These are phyloP conservation scores for Bemisia tabaci DNA, from an alignment of 1,140 invertebrate genomes.

Conservation along the genomic window DNA sequence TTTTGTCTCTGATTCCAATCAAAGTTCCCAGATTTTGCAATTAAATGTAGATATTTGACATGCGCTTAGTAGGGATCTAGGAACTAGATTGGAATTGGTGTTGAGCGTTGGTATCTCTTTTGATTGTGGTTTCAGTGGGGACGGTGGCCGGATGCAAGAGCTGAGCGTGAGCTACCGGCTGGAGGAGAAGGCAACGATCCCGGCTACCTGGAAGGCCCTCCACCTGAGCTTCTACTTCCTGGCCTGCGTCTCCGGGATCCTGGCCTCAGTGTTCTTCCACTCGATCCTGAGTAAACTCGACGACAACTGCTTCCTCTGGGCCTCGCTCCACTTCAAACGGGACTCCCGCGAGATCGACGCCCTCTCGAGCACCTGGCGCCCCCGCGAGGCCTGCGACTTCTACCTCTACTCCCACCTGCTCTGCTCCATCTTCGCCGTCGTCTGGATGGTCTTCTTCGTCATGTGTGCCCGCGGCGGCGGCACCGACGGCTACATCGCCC, in stretches of 20 bases:
- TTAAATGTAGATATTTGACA: too few relatives aligned
- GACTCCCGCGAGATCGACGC: not conserved
- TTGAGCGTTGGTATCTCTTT: too few relatives aligned
- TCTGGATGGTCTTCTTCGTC: not conserved
- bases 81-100: too few relatives aligned
- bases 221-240: not conserved
- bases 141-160: too few relatives aligned
- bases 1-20: too few relatives aligned
- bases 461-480: not conserved
- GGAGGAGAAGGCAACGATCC: slow-evolving; percentile 6
- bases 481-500: not conserved
- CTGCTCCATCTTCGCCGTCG: not conserved
- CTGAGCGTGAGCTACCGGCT: slow-evolving; percentile 10
- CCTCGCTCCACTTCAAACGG: not conserved
- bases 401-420: not conserved
- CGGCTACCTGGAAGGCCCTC: not conserved
- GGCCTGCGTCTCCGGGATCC: not conserved
- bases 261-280: not conserved
- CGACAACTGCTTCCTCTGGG: not conserved
- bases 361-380: not conserved
- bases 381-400: not conserved
- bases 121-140: too few relatives aligned
- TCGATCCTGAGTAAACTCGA: not conserved
- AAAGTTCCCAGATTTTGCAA: too few relatives aligned
- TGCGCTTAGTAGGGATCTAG: too few relatives aligned